Evolutionary conservation across 2,113 vertebrate species (phyloP).

Genomic region (Aspiorhynchus laticeps): DNA sequence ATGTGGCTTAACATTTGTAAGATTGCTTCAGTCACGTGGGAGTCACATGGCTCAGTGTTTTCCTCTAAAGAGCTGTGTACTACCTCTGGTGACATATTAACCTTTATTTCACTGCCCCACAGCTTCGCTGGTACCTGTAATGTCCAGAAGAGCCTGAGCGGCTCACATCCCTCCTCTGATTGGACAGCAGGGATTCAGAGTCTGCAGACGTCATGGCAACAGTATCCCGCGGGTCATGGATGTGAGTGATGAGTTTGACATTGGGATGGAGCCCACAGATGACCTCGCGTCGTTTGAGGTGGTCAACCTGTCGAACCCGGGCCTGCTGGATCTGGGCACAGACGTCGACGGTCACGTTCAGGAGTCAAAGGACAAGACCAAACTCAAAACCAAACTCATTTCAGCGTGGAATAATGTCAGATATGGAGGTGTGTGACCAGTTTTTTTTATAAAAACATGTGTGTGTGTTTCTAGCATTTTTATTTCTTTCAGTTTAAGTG

Average conservation of each 20-base stretch:
- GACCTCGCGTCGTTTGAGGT: slow-evolving; percentile 53
- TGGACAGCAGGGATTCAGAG: not conserved
- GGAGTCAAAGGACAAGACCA: slow-evolving; percentile 78
- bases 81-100: not conserved
- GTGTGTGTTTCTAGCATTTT: too few species aligned
- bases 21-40: not conserved
- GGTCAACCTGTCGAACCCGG: slow-evolving; percentile 42
- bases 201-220: slow-evolving; percentile 19
- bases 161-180: not conserved
- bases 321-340: slow-evolving; percentile 9
- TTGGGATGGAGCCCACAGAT: not conserved
- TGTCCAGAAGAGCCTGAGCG: not conserved
- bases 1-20: not conserved
- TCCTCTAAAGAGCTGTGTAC: too few species aligned
- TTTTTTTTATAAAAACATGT: too few species aligned
- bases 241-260: slow-evolving; percentile 43
- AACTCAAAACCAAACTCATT: slow-evolving; percentile 80
- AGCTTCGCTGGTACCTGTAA: not conserved
- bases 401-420: slow-evolving; percentile 89
- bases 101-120: not conserved
- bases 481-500: too few species aligned
- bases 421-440: slow-evolving; percentile 72
- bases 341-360: not conserved
- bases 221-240: not conserved
- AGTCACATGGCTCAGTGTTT: not conserved